Conservation (phyloP, 2,888 invertebrate species). For the Cotesia congregata region DNA sequence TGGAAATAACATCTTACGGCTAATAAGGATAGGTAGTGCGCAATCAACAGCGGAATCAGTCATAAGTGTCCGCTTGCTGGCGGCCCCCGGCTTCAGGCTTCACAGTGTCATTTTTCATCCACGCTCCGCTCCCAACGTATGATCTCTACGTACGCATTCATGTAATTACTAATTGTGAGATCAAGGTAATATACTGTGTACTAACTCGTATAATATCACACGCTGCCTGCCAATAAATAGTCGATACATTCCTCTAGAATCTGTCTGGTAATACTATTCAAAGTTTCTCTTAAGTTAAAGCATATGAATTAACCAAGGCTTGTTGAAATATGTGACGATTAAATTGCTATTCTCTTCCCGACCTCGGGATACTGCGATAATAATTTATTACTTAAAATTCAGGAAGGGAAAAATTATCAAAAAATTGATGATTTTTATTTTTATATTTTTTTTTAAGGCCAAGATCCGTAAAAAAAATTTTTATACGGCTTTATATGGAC, state of each 20-base stretch:
- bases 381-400: too few species aligned
- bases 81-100: not conserved
- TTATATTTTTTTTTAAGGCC: too few species aligned
- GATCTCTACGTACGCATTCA: slow-evolving; percentile 28
- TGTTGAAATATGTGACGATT: slow-evolving; percentile 49
- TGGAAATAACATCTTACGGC: slow-evolving; percentile 55
- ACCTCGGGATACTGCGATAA: too few species aligned
- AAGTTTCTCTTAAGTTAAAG: not conserved
- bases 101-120: slow-evolving; percentile 43
- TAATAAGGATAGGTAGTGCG: slow-evolving; percentile 50
- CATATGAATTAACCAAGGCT: not conserved
- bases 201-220: slow-evolving; percentile 22
- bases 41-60: slow-evolving; percentile 39
- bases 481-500: too few species aligned
- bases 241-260: slow-evolving; percentile 22
- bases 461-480: too few species aligned
- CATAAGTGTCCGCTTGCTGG: slow-evolving; percentile 16
- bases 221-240: slow-evolving; percentile 54
- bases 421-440: too few species aligned
- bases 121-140: slow-evolving; percentile 26
- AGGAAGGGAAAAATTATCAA: too few species aligned
- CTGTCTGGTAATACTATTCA: slow-evolving; percentile 45
- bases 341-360: slow-evolving; percentile 38
- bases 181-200: not conserved
- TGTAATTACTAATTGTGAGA: slow-evolving; percentile 21